Base-by-base conservation (phyloP, 1,140 invertebrate genomes). In the Artemia franciscana region DNA sequence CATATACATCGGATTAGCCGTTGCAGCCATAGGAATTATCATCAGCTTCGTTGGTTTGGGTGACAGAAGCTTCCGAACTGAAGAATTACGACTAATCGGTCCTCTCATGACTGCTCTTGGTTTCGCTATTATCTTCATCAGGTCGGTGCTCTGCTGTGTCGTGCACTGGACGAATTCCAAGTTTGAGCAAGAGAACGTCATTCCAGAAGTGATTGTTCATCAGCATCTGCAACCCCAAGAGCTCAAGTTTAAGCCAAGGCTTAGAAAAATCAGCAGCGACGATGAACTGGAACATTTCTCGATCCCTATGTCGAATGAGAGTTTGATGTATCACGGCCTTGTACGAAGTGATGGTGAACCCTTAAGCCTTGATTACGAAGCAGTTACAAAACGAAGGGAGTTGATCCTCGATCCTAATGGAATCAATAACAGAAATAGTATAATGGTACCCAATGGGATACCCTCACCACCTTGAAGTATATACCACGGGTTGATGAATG, bases 1-100 rank as follows among this genome's bases (percentile, higher is more conserved):
- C 59, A 78, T 90, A 5, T 89, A 89, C 71, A 83, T 87, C 12
- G 86, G 86, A n/a, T 77, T 90, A 28, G 84, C 83, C 56, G 86
- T 83, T 7, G 81, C 86, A 25, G 84, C 85, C 4, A 77, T 89
- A 57, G 87, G 86, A 18, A 78, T 87, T 61, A 82, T 89, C 64
- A 86, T 89, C 64, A 86, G 85, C 66, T 88, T 89, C 74, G 86
- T 90, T 24, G 87, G 87, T 65, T 86, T 86, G 59, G 86, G 87
- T 65, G 87, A 90, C 73, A 87, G 88, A 74, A 86, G 86, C 67
- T 90, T 90, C 78, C 84, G 87, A 73, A 88, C 86, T 59, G 78
- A 84, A 51, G 85, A 88, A 71, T 74, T 90, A 58, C 79, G 84
- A 61, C 78, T 88, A 64, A 85, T 89, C 71, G 87, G 86, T 39